These are phyloP conservation scores for Uromys caudimaculatus DNA, from an alignment of 2,797 vertebrate genomes.

Conservation along the genomic window DNA sequence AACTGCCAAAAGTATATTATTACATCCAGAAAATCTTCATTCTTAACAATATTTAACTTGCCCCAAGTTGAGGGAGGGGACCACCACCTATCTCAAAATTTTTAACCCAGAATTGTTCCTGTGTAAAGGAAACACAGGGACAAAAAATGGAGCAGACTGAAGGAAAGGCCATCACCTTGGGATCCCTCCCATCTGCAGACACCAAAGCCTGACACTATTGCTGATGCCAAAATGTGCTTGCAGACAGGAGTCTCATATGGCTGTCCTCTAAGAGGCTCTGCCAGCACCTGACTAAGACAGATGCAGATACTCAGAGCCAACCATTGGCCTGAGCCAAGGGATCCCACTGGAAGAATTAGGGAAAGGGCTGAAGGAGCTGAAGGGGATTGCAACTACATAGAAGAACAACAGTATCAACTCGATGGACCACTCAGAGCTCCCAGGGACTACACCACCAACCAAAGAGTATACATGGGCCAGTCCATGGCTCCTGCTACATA, in stretches of 20 bases:
- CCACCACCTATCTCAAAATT: background rate
- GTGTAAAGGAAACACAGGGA: background rate
- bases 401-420: background rate
- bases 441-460: background rate
- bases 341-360: background rate
- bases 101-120: background rate
- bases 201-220: background rate
- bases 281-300: background rate
- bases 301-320: background rate
- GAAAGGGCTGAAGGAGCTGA: background rate
- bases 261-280: background rate
- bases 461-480: background rate
- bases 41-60: conserved; percentile 46
- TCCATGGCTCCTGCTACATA: background rate
- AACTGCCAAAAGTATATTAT: background rate
- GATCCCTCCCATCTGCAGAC: background rate
- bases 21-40: conserved; percentile 36
- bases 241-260: background rate
- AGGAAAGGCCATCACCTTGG: background rate
- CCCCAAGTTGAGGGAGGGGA: background rate
- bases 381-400: background rate
- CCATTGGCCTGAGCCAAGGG: background rate
- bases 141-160: background rate
- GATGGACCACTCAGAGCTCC: background rate
- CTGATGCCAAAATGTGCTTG: background rate